Evolutionary conservation across 2,888 invertebrate species (phyloP), one percentile per base, ranked within the genome.

Genomic region (Drosophila lacicola): DNA sequence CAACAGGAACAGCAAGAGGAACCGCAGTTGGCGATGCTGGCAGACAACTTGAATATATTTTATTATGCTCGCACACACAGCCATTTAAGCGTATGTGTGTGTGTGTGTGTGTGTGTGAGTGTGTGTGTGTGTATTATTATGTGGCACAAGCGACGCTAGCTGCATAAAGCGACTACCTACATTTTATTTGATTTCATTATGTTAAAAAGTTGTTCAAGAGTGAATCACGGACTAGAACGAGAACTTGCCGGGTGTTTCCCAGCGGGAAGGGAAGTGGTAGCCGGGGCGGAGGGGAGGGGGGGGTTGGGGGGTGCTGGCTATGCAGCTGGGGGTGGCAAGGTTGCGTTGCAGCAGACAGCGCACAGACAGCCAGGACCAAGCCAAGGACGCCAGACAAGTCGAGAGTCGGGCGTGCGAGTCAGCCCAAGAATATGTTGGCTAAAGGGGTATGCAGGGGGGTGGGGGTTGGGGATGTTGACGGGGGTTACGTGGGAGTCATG

Each of bases 121-220:
- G 65, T 64, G 64, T 71, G 53, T 66, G 69, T 65, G 64, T 76
- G 69, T 70, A 66, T 62, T 64, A 66, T 67, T 68, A 78, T 78
- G 51, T 83, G 62, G 80, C 74, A 81, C 81, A 78, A 77, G 65
- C 80, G 62, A 60, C 70, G 70, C 47, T 71, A 58, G 82, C 71
- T 82, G 71, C 73, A 78, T 81, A 78, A 81, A 74, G 84, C 80
- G 74, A 46, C 82, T 79, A 89, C 84, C 89, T 85, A 85, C 85
- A 85, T 85, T 89, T 86, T 88, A 88, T 90, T 89, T 82, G 89
- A 90, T 89, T 90, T 90, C 90, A 90, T 89, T 89, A 90, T 89
- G 90, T 90, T 89, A 90, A 89, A 90, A 89, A 90, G 90, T 89
- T 89, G 89, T 80, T 78, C 81, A 80, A 90, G 90, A 82, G 88